Evolutionary conservation across 1,140 invertebrate genomes (phyloP), one percentile per base, ranked within the genome.

Genomic region (Globodera ellingtonae): DNA sequence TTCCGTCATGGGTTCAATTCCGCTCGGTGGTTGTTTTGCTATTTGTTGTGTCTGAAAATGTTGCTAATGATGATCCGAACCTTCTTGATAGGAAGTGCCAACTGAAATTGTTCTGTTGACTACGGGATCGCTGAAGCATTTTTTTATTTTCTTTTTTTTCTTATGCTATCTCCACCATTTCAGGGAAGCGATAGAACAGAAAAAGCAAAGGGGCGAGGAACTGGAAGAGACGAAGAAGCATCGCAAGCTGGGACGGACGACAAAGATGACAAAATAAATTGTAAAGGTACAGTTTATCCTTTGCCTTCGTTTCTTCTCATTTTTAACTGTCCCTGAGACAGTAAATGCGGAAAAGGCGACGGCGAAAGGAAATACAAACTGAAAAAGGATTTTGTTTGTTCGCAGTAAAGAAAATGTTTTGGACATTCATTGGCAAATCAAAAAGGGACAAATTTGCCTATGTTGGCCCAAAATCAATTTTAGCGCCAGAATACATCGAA

Each of bases 291-390:
- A 15, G 21, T 65, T 65, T 13, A 47, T 47, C n/a, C 1, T 70
- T 13, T 10, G 7, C 46, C 6, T 24, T 70, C 18, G 5, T 47
- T 70, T 70, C 67, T 44, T 8, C 15, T 67, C 66, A 13, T 21
- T 15, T 15, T 15, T 7, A 24, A 5, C 7, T n/a, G n/a, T n/a
- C n/a, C n/a, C n/a, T 47, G 13, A 77, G 75, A 10, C 69, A 9
- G 24, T 77, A 62, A 24, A 65, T 69, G 24, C 47, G 50, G 47
- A 77, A 77, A 35, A 52, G 56, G 18, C 62, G 56, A 48, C 65
- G 65, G 7, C 75, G 62, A 10, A 67, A 77, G 48, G 75, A 77
- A 50, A 77, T 46, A 21, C 59, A 67, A 46, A 77, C 75, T 77
- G 7, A 46, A 76, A 76, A 47, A 15, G 13, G 21, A 67, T 6